Conservation (phyloP, 2,797 vertebrate genomes). For the Paguma larvata region DNA sequence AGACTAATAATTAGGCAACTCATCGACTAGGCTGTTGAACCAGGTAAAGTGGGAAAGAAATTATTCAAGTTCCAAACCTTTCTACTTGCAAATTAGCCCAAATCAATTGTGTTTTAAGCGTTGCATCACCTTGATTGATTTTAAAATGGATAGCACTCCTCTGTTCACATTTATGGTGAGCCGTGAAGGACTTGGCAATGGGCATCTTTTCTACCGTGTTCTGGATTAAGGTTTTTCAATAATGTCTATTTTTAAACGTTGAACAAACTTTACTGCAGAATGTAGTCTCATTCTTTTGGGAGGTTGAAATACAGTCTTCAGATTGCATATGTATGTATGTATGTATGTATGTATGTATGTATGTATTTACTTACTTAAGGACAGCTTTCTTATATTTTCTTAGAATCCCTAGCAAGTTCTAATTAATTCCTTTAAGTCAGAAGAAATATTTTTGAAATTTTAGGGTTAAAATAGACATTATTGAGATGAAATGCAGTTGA, state of each 20-base stretch:
- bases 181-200: conserved; percentile 60
- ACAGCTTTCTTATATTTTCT: not conserved
- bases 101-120: conserved; percentile 76
- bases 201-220: not conserved
- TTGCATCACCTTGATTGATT: conserved; percentile 70
- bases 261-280: conserved; percentile 28
- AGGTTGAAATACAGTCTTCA: conserved; percentile 17
- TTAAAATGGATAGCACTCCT: conserved; percentile 65
- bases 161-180: conserved; percentile 52
- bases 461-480: not conserved
- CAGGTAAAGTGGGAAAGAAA: conserved; percentile 69
- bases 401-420: not conserved
- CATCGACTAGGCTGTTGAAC: conserved; percentile 74
- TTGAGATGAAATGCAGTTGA: not conserved
- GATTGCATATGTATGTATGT: not conserved
- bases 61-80: conserved; percentile 82
- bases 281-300: not conserved
- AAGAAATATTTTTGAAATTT: conserved; percentile 25
- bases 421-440: not conserved
- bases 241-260: conserved; percentile 1
- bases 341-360: not conserved
- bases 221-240: conserved; percentile 65
- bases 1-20: conserved; percentile 76
- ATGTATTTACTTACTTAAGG: not conserved
- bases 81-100: conserved; percentile 78